Evolutionary conservation across 2,797 vertebrate species (phyloP).

Genomic region (Cryptoprocta ferox): DNA sequence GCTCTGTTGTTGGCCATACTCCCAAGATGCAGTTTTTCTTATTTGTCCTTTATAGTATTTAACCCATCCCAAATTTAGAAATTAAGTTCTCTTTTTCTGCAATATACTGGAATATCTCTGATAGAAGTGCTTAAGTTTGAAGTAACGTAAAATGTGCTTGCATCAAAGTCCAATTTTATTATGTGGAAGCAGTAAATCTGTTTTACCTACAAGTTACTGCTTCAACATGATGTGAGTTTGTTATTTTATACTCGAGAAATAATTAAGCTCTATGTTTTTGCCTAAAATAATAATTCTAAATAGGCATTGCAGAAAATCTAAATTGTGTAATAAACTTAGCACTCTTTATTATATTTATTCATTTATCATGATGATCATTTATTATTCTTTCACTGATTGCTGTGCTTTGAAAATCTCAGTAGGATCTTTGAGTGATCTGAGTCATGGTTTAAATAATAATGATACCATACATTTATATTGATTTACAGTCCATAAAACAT

Average conservation of each 20-base stretch:
- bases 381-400: background rate
- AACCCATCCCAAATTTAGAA: background rate
- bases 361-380: background rate
- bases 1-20: background rate
- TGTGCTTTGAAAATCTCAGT: background rate
- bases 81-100: background rate
- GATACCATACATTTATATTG: background rate
- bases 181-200: background rate
- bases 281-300: conserved; percentile 8
- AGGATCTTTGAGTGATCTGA: background rate
- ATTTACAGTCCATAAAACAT: background rate
- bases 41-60: background rate
- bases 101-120: background rate
- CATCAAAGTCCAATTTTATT: background rate
- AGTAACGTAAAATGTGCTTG: background rate
- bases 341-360: conserved; percentile 12
- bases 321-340: background rate
- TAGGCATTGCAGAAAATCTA: background rate
- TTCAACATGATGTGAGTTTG: background rate
- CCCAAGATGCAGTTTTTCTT: background rate
- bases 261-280: background rate
- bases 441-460: conserved; percentile 1
- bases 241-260: background rate
- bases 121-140: background rate
- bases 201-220: background rate